phyloP scores from a whole-genome alignment of 2,888 invertebrate species.

The Clivina fossor region DNA sequence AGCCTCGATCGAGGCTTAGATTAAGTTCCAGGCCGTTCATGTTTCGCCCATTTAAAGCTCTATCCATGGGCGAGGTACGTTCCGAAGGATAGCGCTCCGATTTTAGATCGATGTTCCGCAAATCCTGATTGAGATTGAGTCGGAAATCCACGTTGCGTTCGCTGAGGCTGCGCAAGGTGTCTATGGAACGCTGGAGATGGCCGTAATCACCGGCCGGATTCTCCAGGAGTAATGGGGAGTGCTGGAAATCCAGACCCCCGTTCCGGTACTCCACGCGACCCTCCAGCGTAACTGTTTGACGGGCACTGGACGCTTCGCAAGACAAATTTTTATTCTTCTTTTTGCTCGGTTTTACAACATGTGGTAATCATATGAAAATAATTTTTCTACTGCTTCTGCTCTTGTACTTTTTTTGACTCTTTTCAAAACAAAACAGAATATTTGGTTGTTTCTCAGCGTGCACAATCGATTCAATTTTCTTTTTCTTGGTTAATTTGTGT shows the following conservation, averaged over 20 bases:
- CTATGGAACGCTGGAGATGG: constrained; percentile 53
- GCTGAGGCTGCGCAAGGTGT: constrained; percentile 51
- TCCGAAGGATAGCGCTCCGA: constrained; percentile 18
- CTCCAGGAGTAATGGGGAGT: constrained; percentile 49
- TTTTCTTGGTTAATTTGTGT: not conserved
- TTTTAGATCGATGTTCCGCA: constrained; percentile 43
- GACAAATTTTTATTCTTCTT: constrained; percentile 8
- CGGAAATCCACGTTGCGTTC: constrained; percentile 52
- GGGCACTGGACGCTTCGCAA: constrained; percentile 15
- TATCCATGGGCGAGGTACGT: constrained; percentile 15
- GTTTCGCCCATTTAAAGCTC: constrained; percentile 25
- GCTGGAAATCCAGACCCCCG: constrained; percentile 53
- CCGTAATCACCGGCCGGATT: constrained; percentile 48
- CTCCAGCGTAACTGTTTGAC: constrained; percentile 46
- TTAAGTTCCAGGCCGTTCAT: constrained; percentile 49
- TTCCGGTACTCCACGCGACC: constrained; percentile 52
- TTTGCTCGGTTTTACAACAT: constrained; percentile 7
- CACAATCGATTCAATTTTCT: not conserved
- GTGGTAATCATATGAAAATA: constrained; percentile 21
- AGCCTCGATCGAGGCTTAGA: constrained; percentile 44
- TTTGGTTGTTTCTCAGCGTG: too few relatives aligned
- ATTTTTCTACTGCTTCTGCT: not conserved
- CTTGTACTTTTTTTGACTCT: too few relatives aligned
- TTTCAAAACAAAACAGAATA: too few relatives aligned
- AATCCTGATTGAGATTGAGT: constrained; percentile 49